Conservation (phyloP, 2,113 vertebrate species). For the Syngnathus floridae region DNA sequence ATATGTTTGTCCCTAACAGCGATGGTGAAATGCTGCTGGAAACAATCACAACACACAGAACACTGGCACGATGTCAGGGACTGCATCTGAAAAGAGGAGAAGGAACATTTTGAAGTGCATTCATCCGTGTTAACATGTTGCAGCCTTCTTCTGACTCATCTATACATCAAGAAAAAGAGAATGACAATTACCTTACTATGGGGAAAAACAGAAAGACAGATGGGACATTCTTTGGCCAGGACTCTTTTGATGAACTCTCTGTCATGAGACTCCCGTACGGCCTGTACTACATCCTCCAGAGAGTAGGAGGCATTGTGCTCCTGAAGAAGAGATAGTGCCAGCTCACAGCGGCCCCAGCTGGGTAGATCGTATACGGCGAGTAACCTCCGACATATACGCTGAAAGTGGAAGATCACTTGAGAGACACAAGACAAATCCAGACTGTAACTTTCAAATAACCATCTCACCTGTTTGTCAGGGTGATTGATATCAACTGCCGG, state of each 20-base stretch:
- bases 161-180: neutral
- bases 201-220: conserved; percentile 78
- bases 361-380: conserved; percentile 78
- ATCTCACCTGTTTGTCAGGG: conserved; percentile 77
- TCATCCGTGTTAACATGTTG: neutral
- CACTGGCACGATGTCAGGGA: conserved; percentile 86
- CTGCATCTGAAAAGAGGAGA: conserved; percentile 74
- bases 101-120: neutral
- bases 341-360: conserved; percentile 87
- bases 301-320: conserved; percentile 72
- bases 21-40: conserved; percentile 84
- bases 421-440: neutral
- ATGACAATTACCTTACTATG: conserved; percentile 71
- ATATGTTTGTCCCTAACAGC: conserved; percentile 85
- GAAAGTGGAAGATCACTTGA: conserved; percentile 5
- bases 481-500: conserved; percentile 68
- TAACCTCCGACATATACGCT: conserved; percentile 78
- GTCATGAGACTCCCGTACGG: conserved; percentile 81
- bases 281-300: conserved; percentile 81
- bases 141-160: too few species aligned
- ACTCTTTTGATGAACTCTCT: conserved; percentile 80
- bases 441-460: neutral
- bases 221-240: conserved; percentile 81
- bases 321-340: conserved; percentile 73
- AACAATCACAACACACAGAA: conserved; percentile 82